Conservation (phyloP, 2,888 invertebrate genomes). For the Dicyrtoma fusca region DNA sequence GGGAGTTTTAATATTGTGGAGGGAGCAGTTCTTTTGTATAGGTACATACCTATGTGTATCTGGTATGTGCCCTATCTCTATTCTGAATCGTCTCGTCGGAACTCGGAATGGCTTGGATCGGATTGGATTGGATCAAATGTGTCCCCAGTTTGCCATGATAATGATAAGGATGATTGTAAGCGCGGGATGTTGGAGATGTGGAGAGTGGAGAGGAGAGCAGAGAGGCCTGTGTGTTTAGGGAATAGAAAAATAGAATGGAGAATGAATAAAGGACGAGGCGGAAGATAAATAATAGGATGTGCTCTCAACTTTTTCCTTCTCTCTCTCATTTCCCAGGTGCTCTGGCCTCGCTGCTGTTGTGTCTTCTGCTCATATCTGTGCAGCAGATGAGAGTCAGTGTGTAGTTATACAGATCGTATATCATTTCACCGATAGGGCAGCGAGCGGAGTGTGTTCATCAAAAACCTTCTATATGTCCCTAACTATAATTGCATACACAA, state of each 20-base stretch:
- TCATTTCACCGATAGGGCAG: no score
- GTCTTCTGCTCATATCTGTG: neutral
- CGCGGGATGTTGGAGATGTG: neutral
- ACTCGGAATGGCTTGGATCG: no score
- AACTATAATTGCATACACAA: no score
- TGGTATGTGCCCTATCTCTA: no score
- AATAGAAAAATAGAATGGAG: conserved; percentile 8
- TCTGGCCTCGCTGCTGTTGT: neutral
- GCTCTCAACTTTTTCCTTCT: conserved; percentile 1
- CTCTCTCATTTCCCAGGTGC: conserved; percentile 18
- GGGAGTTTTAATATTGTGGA: no score
- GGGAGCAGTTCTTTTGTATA: no score
- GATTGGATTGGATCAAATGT: no score
- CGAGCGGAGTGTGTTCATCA: neutral
- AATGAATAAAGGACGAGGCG: conserved; percentile 5
- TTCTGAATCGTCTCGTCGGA: no score
- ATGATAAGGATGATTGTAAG: neutral
- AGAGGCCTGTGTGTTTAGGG: neutral
- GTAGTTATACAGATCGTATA: no score
- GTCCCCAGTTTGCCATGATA: neutral
- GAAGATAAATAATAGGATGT: conserved; percentile 25
- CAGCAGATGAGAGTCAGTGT: neutral
- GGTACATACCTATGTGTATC: no score
- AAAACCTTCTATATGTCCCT: no score
- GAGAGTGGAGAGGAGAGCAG: neutral